Evolutionary conservation across 1,140 invertebrate species (phyloP).

Genomic region (Heliconius hewitsoni): DNA sequence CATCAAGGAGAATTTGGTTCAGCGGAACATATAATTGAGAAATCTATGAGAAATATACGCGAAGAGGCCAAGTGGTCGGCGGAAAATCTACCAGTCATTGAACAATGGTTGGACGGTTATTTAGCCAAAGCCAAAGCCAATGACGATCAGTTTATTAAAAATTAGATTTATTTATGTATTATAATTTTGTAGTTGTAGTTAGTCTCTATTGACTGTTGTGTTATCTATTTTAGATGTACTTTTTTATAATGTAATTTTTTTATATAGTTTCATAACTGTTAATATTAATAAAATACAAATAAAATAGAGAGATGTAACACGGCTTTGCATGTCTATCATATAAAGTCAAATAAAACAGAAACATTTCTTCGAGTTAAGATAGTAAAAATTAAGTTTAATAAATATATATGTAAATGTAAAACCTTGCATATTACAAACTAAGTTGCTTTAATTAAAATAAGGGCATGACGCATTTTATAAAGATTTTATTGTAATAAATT

Average conservation of each 20-base stretch:
- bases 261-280: too few relatives aligned
- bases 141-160: slow-evolving; percentile 46
- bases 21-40: slow-evolving; percentile 85
- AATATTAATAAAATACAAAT: too few relatives aligned
- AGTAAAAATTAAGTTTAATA: background rate
- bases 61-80: slow-evolving; percentile 87
- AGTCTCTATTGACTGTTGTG: too few relatives aligned
- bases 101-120: slow-evolving; percentile 85
- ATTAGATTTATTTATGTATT: slow-evolving; percentile 10
- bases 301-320: too few relatives aligned
- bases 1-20: slow-evolving; percentile 84
- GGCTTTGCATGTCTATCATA: too few relatives aligned
- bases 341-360: too few relatives aligned
- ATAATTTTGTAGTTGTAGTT: background rate
- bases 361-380: too few relatives aligned
- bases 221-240: too few relatives aligned
- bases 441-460: slow-evolving; percentile 8
- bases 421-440: background rate
- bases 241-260: too few relatives aligned
- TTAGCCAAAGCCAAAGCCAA: slow-evolving; percentile 53
- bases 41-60: slow-evolving; percentile 85
- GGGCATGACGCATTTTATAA: background rate
- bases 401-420: background rate
- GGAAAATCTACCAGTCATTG: slow-evolving; percentile 86
- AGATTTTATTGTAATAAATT: slow-evolving; percentile 6